Base-by-base conservation (phyloP, 92 coral and sea anemone species). In the Phenganax marumi region DNA sequence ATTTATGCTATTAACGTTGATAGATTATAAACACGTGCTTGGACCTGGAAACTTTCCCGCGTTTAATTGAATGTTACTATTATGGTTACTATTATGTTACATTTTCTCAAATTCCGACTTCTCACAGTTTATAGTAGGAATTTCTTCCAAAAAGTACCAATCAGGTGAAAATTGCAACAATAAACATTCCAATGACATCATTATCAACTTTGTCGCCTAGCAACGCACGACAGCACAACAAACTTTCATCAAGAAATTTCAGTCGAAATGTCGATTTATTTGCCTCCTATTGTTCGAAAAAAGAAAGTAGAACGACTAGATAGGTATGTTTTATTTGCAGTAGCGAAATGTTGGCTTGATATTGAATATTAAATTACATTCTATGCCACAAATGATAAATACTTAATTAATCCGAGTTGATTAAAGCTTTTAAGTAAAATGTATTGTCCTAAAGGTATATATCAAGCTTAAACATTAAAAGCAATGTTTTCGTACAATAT, bases 281-380 rank as follows among this genome's bases (percentile, higher is more conserved):
- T 94, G 43, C 98, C 98, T 69, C 98, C 98, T 12, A 92, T 94
- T 64, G 94, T 95, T 49, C 90, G 98, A 57, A 94, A 94, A 85
- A 94, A 94, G 86, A 94, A 90, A 89, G 98, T 94, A 50, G 95
- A 92, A 47, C 91, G 98, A 18, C 84, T 82, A 81, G 91, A 92
- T 12, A 87, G 97, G 98, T 94, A 76, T 51, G 98, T 69, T 18
- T 10, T 0, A 8, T 66, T 18, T 10, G 50, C 43, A 25, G n/a
- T 66, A 23, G 16, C 19, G 16, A 50, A 52, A 51, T 8, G 25
- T 18, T 39, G 10, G 70, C 2, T 39, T 18, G 1, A 10, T 52
- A 51, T 18, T 9, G 22, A 51, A 51, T 52, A 49, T 74, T 74
- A 19, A 14, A 14, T 6, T 24, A 25, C 12, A 10, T 51, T 39